Base-by-base conservation (phyloP, 2,888 invertebrate species). In the Papilio demoleus region DNA sequence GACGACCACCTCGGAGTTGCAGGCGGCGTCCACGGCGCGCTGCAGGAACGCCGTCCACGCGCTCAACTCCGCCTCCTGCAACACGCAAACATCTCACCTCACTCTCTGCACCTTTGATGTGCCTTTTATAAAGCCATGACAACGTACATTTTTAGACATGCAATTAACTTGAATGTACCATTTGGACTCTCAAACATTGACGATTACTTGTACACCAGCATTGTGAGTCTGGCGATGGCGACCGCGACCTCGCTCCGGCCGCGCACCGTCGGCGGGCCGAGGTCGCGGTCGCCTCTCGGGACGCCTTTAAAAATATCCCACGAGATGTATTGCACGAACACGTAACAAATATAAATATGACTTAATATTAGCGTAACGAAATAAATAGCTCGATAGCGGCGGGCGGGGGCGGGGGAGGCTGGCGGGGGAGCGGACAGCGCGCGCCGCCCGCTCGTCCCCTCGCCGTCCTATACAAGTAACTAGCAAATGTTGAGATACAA, bases 41-140 rank as follows among this genome's bases (percentile, higher is more conserved):
- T 90, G 89, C 81, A 92, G 79, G 82, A 93, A 92, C 77, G 86
- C 82, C 70, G 88, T 92, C 93, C 92, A 93, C 78, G 89, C 78
- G 77, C 83, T 85, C 77, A 93, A 82, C 84, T 93, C 92, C 5
- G 86, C 85, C 75, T 93, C 90, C 93, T 93, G 86, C 34, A 71
- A 74, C 70, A 62, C 6, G 45, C 12, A 17, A n/a, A 9, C 19
- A 14, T 4, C 19, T 19, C 9, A 1, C n/a, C 17, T n/a, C 31
- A 31, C 17, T 17, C 31, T 40, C 40, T 1, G n/a, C 40, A 40
- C 5, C 40, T 17, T 40, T 6, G n/a, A n/a, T n/a, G n/a, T n/a
- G n/a, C n/a, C n/a, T n/a, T n/a, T n/a, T n/a, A n/a, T n/a, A n/a
- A n/a, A n/a, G n/a, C n/a, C n/a, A n/a, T n/a, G n/a, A n/a, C n/a